Evolutionary conservation across 2,888 invertebrate genomes (phyloP).

Genomic region (Merodon equestris): DNA sequence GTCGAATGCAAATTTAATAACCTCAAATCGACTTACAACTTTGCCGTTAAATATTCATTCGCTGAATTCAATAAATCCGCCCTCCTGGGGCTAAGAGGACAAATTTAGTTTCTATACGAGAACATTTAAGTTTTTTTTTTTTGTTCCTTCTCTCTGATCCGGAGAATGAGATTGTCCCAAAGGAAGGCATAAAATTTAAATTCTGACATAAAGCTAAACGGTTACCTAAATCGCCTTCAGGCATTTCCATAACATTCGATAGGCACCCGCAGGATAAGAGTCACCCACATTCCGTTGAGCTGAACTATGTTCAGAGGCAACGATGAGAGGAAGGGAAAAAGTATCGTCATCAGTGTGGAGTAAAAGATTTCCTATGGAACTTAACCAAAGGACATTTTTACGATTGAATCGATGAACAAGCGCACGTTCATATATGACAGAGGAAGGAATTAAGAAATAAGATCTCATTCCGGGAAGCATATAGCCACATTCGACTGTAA

Average conservation of each 20-base stretch:
- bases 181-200: neutral
- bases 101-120: constrained; percentile 25
- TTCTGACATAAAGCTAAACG: no score
- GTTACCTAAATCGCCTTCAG: neutral
- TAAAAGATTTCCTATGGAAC: constrained; percentile 2
- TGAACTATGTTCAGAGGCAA: no score
- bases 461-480: constrained; percentile 6
- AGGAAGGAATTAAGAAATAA: constrained; percentile 2
- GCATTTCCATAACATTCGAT: no score
- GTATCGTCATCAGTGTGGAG: constrained; percentile 1
- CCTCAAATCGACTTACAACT: constrained; percentile 36
- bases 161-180: neutral
- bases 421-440: neutral
- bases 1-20: constrained; percentile 37
- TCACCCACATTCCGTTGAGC: no score
- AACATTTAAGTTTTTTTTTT: neutral
- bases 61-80: constrained; percentile 44
- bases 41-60: constrained; percentile 49
- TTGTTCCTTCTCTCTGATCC: neutral
- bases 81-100: neutral
- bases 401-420: constrained; percentile 9
- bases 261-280: no score
- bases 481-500: neutral
- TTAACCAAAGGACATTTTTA: constrained; percentile 17
- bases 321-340: neutral